Conservation (phyloP, 2,797 vertebrate genomes). For the Tokudaia muenninki region DNA sequence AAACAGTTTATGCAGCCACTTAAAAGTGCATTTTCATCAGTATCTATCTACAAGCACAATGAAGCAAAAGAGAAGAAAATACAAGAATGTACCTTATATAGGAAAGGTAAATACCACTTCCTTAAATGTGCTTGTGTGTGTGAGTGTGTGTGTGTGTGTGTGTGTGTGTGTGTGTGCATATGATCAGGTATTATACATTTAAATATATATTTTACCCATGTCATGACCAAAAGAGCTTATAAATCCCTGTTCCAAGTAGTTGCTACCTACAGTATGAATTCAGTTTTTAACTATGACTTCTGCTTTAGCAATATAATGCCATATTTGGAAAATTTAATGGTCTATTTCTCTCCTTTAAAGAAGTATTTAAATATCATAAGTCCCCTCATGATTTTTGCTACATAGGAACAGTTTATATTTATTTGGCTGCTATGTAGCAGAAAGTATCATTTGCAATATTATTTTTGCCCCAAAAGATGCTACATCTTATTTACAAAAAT, state of each 20-base stretch:
- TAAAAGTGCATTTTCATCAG: not conserved
- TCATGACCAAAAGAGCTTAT: not conserved
- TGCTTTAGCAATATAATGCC: not conserved
- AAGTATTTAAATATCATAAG: conserved; percentile 21
- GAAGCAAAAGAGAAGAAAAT: conserved; percentile 33
- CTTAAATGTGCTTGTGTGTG: not conserved
- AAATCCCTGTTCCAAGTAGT: not conserved
- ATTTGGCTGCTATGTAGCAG: not conserved
- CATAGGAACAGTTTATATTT: conserved; percentile 7
- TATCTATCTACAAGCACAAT: conserved; percentile 45
- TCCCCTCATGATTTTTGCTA: conserved; percentile 42
- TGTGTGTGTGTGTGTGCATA: not conserved
- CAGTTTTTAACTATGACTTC: conserved; percentile 3
- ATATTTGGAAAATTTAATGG: not conserved
- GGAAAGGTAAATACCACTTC: not conserved
- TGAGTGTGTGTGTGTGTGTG: conserved; percentile 17
- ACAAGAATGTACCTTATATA: not conserved
- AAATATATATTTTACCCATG: conserved; percentile 2
- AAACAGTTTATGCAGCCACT: not conserved
- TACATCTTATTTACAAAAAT: conserved; percentile 55
- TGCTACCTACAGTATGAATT: not conserved
- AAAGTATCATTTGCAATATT: conserved; percentile 39
- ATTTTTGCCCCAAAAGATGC: conserved; percentile 19
- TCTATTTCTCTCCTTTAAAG: not conserved
- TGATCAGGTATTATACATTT: not conserved